phyloP scores from a whole-genome alignment of 2,797 vertebrate genomes.

The Notolepis coatsorum region DNA sequence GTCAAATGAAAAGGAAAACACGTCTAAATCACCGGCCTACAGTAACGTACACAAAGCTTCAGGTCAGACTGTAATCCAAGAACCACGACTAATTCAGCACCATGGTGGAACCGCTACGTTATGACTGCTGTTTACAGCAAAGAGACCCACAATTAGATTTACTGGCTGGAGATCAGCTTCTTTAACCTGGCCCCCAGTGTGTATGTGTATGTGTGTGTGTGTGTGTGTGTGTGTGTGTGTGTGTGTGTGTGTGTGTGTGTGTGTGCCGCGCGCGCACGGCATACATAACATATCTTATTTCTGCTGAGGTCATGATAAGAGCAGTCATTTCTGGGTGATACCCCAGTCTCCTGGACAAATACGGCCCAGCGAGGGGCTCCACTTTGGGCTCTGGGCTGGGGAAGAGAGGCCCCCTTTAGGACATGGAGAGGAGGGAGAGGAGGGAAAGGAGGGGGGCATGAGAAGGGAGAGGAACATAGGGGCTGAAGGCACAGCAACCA shows the following conservation, averaged over 20 bases:
- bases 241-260: background rate
- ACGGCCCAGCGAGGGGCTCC: constrained; percentile 1
- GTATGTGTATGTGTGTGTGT: background rate
- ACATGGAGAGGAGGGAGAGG: background rate
- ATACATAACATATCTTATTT: too few species aligned
- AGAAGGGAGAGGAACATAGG: too few species aligned
- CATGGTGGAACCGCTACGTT: background rate
- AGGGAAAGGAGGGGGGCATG: constrained; percentile 18
- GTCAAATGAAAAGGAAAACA: background rate
- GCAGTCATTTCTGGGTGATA: constrained; percentile 16
- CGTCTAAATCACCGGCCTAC: background rate
- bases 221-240: background rate
- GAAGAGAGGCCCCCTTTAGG: background rate
- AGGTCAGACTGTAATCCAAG: background rate
- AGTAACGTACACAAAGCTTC: background rate
- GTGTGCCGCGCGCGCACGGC: too few species aligned
- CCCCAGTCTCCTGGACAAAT: constrained; percentile 25
- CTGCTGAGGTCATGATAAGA: constrained; percentile 34
- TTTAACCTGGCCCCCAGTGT: background rate
- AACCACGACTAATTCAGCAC: constrained; percentile 2
- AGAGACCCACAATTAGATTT: constrained; percentile 10
- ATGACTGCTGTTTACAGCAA: background rate
- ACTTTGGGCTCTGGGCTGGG: background rate
- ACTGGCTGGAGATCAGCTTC: background rate
- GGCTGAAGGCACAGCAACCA: too few species aligned